phyloP scores from a whole-genome alignment of 2,113 vertebrate genomes.

The Poecile atricapillus region DNA sequence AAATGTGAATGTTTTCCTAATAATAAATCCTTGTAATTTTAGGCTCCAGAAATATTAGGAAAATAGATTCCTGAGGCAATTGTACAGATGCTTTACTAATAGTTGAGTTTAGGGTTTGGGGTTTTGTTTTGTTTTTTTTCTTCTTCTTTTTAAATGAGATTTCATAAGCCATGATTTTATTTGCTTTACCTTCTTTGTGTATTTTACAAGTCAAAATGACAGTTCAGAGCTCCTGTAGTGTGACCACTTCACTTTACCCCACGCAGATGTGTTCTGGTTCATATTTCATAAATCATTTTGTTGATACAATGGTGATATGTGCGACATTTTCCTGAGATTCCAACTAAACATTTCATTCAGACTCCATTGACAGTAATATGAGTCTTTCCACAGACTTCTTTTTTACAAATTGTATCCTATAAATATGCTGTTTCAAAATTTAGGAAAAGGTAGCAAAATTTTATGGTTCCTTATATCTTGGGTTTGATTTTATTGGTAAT shows the following conservation, averaged over 20 bases:
- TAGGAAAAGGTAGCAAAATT: constrained; percentile 31
- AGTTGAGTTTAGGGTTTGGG: neutral
- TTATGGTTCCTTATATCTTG: neutral
- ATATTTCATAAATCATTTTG: constrained; percentile 65
- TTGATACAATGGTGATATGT: constrained; percentile 63
- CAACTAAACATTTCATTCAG: constrained; percentile 17
- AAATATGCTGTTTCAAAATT: constrained; percentile 54
- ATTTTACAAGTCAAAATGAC: constrained; percentile 54
- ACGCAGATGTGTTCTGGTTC: constrained; percentile 62
- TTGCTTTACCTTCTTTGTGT: constrained; percentile 4
- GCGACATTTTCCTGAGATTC: constrained; percentile 64
- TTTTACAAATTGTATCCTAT: constrained; percentile 46
- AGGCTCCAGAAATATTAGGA: neutral
- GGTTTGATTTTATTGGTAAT: neutral
- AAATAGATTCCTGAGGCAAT: neutral
- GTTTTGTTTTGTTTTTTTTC: neutral
- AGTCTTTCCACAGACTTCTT: neutral
- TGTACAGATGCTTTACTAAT: neutral
- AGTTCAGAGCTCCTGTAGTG: constrained; percentile 42
- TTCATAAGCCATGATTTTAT: neutral
- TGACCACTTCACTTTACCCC: constrained; percentile 25
- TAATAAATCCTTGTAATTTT: neutral
- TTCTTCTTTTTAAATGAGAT: neutral
- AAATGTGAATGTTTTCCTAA: neutral
- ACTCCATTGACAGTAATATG: neutral